These are phyloP conservation scores for Chrysotoxum bicinctum DNA, from an alignment of 2,888 invertebrate genomes.

Conservation along the genomic window DNA sequence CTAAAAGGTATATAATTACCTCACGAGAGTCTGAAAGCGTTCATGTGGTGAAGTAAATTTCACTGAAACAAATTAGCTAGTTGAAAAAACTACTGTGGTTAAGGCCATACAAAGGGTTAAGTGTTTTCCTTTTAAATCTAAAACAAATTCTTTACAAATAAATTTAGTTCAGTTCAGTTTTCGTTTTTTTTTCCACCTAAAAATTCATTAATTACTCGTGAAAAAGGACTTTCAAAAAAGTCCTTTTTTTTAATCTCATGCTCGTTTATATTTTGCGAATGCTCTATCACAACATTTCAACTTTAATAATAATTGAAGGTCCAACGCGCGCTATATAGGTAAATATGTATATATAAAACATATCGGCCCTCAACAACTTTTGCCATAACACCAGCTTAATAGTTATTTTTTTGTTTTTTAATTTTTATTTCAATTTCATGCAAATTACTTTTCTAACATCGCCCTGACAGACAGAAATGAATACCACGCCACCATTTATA, in stretches of 20 bases:
- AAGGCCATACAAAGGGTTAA: neutral
- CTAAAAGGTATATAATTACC: no score
- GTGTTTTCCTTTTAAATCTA: neutral
- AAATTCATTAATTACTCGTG: constrained; percentile 2
- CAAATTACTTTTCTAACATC: constrained; percentile 67
- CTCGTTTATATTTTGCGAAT: neutral
- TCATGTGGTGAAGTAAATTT: neutral
- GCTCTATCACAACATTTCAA: neutral
- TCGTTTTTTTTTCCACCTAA: neutral
- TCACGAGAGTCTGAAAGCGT: no score
- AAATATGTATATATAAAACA: neutral
- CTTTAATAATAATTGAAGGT: constrained; percentile 22
- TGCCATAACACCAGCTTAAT: constrained; percentile 1
- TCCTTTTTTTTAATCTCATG: neutral
- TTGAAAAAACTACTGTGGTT: neutral
- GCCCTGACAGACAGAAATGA: constrained; percentile 58
- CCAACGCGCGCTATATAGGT: neutral
- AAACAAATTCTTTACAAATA: neutral
- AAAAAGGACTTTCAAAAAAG: neutral
- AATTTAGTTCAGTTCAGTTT: neutral
- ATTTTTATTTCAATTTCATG: constrained; percentile 69
- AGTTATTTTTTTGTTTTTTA: neutral
- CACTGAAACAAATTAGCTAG: neutral
- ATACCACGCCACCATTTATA: constrained; percentile 36
- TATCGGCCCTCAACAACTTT: constrained; percentile 3